phyloP scores from a whole-genome alignment of 2,113 vertebrate species.

The Notothenia coriiceps region DNA sequence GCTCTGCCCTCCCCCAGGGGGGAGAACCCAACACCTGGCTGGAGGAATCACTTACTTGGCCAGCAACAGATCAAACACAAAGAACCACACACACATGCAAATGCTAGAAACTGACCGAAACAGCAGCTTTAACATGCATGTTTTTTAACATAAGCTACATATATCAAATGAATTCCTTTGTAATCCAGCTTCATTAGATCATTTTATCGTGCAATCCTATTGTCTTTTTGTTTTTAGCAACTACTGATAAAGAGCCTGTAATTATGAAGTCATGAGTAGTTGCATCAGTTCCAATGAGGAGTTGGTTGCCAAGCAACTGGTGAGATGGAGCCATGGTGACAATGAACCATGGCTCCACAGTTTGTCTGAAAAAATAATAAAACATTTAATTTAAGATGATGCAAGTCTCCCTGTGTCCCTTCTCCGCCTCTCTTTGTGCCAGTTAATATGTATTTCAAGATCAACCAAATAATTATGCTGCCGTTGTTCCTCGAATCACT shows the following conservation, averaged over 20 bases:
- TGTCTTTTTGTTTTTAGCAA: conserved; percentile 67
- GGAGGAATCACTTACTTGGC: conserved; percentile 56
- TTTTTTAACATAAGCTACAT: neutral
- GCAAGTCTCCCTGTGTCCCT: conserved; percentile 29
- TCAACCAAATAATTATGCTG: conserved; percentile 3
- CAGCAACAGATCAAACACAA: conserved; percentile 36
- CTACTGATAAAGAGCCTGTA: conserved; percentile 75
- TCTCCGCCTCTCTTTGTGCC: conserved; percentile 11
- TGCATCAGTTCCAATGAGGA: conserved; percentile 76
- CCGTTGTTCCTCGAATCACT: neutral
- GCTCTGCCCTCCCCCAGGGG: conserved; percentile 22
- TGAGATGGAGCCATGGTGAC: conserved; percentile 78
- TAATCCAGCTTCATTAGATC: conserved; percentile 46
- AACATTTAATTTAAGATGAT: conserved; percentile 53
- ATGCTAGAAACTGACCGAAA: neutral
- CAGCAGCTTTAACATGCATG: neutral
- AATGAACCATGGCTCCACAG: conserved; percentile 61
- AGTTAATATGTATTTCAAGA: conserved; percentile 4
- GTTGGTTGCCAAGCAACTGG: conserved; percentile 85
- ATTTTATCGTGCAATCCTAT: conserved; percentile 48
- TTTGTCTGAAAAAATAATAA: conserved; percentile 61
- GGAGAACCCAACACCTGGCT: conserved; percentile 36
- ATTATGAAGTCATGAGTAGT: conserved; percentile 73
- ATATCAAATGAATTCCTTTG: conserved; percentile 3
- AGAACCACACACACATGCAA: neutral